Evolutionary conservation across 2,113 vertebrate species (phyloP), one percentile per base, ranked within the genome.

Genomic region (Myotis lucifugus): DNA sequence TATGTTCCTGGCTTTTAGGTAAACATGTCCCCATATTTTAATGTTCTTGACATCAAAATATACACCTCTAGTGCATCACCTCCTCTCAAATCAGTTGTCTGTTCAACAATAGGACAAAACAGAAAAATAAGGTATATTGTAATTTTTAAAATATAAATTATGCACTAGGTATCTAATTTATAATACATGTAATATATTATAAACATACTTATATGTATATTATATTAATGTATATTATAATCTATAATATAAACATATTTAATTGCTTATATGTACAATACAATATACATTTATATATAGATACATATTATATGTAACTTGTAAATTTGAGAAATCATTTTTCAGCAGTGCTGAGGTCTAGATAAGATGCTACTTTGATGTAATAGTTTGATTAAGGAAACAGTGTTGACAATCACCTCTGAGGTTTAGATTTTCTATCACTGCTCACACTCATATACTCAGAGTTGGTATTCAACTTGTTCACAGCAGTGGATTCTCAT

Each of bases 21-120:
- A 4, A 88, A 79, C 13, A 50, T 52, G 73, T 89, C 6, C 18
- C 5, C 14, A 19, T 34, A 73, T 40, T 70, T 92, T 50, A 66
- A 3, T 87, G 15, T 85, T 87, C 89, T 15, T 42, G 52, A 96
- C 89, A 52, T 84, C 29, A 70, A 83, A 52, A 61, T 27, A 54
- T 6, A 48, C 1, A 72, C 4, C 59, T n/a, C 21, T 29, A 81
- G 3, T 3, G 0, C 1, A 32, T 29, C 15, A 13, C 48, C 0
- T 3, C 18, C 15, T 29, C 3, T 37, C 40, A 56, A 48, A 69
- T 27, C 32, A 59, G 2, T 40, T 93, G 4, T 5, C 56, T n/a
- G 8, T 67, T 69, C 37, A 85, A 69, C 19, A 52, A 54, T 21
- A 78, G 64, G 67, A 74, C 7, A 92, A 76, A 85, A 81, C 1